A percentile compares a stretch with the other conserved stretches of the same genome.
These are phyloP conservation scores for Passer montanus DNA, from an alignment of 2,113 vertebrate species.

Conservation along the genomic window DNA sequence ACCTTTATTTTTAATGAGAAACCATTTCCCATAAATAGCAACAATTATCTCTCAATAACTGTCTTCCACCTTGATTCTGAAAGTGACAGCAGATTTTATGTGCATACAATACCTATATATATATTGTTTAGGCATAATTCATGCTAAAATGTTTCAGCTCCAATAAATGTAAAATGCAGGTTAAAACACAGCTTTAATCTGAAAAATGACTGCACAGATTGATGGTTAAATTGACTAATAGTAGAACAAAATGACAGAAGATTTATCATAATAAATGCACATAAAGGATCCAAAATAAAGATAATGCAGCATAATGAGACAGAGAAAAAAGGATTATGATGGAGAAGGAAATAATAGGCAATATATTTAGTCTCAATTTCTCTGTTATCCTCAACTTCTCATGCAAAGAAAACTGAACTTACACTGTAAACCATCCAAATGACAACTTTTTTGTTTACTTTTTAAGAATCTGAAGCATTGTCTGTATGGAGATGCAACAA, in stretches of 20 bases:
- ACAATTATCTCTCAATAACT: conserved; percentile 1
- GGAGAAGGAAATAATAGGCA: not conserved
- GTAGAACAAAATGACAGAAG: not conserved
- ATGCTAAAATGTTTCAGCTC: not conserved
- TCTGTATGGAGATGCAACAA: not conserved
- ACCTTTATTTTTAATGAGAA: conserved; percentile 36
- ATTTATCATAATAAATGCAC: not conserved
- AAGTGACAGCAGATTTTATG: not conserved
- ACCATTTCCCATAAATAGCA: conserved; percentile 31
- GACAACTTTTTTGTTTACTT: not conserved
- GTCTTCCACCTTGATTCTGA: conserved; percentile 9
- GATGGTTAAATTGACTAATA: not conserved
- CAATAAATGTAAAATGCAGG: conserved; percentile 2
- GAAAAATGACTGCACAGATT: not conserved
- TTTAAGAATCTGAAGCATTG: not conserved
- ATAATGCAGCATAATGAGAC: not conserved
- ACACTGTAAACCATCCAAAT: not conserved
- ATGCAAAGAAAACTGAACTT: not conserved
- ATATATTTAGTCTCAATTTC: not conserved
- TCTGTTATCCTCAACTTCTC: not conserved
- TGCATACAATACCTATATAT: not conserved
- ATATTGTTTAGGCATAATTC: conserved; percentile 22
- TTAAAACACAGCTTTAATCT: not conserved
- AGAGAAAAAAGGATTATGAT: not conserved
- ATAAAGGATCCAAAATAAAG: not conserved